Evolutionary conservation across 2,888 invertebrate species (phyloP).

Genomic region (Seira sanloemensis): DNA sequence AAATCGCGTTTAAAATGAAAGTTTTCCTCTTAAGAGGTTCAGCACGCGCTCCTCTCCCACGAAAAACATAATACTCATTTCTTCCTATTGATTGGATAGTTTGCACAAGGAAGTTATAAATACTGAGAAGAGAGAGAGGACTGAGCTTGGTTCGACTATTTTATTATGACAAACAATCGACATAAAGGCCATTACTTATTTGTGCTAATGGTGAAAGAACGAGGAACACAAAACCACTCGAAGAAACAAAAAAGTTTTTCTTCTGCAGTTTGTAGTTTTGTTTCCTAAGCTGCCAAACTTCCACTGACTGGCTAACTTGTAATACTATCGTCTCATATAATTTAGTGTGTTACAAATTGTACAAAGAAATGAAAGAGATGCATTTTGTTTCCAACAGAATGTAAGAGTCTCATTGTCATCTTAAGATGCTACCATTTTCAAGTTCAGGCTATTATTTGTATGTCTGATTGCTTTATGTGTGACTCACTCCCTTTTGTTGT

Average conservation of each 20-base stretch:
- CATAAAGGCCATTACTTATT: not conserved
- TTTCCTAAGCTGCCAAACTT: no score
- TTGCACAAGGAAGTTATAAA: no score
- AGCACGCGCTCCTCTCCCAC: not conserved
- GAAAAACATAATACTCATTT: constrained; percentile 36
- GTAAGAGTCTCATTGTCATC: not conserved
- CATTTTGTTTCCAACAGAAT: not conserved
- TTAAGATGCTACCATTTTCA: not conserved
- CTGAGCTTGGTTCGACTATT: not conserved
- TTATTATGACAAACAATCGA: not conserved
- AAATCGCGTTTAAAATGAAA: constrained; percentile 10
- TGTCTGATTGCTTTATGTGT: not conserved
- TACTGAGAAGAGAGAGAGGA: no score
- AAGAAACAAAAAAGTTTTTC: not conserved
- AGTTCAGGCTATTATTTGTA: not conserved
- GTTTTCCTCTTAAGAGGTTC: not conserved
- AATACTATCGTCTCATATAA: no score
- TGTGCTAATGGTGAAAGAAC: not conserved
- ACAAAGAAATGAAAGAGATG: no score
- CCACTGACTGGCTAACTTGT: no score
- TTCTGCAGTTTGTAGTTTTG: not conserved
- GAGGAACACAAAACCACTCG: not conserved
- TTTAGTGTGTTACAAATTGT: no score
- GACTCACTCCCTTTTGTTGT: not conserved
- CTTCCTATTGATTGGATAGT: constrained; percentile 24